Evolutionary conservation across 2,797 vertebrate genomes (phyloP).

Genomic region (Diplodus puntazzo): DNA sequence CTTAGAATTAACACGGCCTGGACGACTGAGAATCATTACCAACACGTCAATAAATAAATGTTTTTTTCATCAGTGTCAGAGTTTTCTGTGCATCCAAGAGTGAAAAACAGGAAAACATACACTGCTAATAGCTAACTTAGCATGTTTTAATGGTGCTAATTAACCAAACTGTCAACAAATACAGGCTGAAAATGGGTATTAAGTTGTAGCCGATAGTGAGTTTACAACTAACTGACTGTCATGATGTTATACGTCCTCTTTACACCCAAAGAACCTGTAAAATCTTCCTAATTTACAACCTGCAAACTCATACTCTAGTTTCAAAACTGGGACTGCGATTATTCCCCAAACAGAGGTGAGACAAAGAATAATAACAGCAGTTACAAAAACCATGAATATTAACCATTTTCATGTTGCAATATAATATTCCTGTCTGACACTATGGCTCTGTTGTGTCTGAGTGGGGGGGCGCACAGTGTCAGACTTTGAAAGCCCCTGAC

Average conservation of each 20-base stretch:
- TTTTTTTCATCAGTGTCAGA: neutral
- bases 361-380: neutral
- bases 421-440: neutral
- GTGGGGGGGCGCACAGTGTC: neutral
- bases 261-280: neutral
- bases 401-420: neutral
- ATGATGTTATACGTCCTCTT: slow-evolving; percentile 2
- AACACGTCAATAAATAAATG: neutral
- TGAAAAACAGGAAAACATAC: neutral
- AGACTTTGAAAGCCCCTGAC: slow-evolving; percentile 4
- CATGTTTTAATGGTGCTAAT: neutral
- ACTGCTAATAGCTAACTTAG: neutral
- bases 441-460: neutral
- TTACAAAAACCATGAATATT: neutral
- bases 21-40: no score
- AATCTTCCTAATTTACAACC: no score
- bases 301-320: neutral
- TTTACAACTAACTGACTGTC: neutral
- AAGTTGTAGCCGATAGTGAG: neutral
- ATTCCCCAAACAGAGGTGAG: neutral
- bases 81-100: neutral
- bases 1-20: no score
- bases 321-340: neutral
- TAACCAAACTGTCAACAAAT: neutral
- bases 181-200: neutral